These are phyloP conservation scores for Octodon degus DNA, from an alignment of 2,113 vertebrate species.

Conservation along the genomic window DNA sequence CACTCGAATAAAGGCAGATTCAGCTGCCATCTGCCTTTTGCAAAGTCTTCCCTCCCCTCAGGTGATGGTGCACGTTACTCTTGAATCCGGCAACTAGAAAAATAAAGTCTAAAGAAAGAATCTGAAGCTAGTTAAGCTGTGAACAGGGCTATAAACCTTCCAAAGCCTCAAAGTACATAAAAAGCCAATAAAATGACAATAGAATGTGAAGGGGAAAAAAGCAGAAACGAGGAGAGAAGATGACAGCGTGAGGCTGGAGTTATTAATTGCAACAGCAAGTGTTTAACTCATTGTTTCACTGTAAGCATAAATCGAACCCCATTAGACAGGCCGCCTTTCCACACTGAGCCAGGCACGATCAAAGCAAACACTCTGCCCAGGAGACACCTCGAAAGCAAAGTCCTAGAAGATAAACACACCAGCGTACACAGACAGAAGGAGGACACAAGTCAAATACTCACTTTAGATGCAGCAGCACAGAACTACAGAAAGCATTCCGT, in stretches of 20 bases:
- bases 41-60: not conserved
- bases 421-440: not conserved
- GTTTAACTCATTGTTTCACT: not conserved
- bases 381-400: not conserved
- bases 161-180: not conserved
- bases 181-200: constrained; percentile 5
- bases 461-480: not conserved
- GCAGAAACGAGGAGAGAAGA: not conserved
- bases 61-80: not conserved
- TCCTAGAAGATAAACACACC: not conserved
- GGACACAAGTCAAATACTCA: not conserved
- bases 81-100: not conserved
- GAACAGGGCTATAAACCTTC: not conserved
- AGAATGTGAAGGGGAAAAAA: not conserved
- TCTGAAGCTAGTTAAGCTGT: not conserved
- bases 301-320: not conserved
- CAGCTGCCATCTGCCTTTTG: not conserved
- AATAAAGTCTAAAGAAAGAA: not conserved
- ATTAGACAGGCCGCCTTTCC: not conserved
- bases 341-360: not conserved
- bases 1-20: not conserved
- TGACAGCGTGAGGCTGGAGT: not conserved
- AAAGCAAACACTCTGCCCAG: not conserved
- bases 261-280: not conserved
- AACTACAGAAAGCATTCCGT: not conserved